phyloP scores from a whole-genome alignment of 2,113 vertebrate genomes.

The Canis aureus region DNA sequence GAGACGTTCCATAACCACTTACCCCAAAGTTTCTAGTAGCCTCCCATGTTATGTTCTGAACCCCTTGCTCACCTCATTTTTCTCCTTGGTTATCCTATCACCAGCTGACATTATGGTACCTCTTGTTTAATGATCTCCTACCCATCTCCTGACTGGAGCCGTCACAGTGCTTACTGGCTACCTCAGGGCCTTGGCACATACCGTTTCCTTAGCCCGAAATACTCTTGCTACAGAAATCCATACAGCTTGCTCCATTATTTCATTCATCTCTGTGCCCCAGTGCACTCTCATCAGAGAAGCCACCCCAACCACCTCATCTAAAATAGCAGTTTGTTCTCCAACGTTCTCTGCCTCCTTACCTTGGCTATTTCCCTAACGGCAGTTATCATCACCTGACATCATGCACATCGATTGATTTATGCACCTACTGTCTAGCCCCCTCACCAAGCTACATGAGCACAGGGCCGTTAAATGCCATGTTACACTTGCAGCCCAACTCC shows the following conservation, averaged over 20 bases:
- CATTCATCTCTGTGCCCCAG: background rate
- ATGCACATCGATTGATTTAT: accelerated
- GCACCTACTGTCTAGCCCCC: background rate
- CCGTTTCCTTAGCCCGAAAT: background rate
- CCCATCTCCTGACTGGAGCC: background rate
- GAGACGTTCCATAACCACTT: background rate
- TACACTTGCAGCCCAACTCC: background rate
- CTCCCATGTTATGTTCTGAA: background rate
- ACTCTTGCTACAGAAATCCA: background rate
- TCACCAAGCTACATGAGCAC: background rate
- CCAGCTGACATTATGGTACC: background rate
- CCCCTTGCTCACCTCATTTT: background rate
- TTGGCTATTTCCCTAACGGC: background rate
- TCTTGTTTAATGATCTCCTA: background rate
- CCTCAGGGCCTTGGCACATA: constrained; percentile 34
- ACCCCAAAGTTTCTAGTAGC: background rate
- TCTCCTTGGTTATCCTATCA: background rate
- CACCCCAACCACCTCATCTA: background rate
- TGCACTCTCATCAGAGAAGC: background rate
- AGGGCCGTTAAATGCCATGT: background rate
- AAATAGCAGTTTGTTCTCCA: background rate
- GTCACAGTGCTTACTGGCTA: background rate
- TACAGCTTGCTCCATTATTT: background rate
- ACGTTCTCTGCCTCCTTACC: background rate
- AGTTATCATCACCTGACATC: too few species aligned